Evolutionary conservation across 2,797 vertebrate species (phyloP).

Genomic region (Gymnothorax reevesii): DNA sequence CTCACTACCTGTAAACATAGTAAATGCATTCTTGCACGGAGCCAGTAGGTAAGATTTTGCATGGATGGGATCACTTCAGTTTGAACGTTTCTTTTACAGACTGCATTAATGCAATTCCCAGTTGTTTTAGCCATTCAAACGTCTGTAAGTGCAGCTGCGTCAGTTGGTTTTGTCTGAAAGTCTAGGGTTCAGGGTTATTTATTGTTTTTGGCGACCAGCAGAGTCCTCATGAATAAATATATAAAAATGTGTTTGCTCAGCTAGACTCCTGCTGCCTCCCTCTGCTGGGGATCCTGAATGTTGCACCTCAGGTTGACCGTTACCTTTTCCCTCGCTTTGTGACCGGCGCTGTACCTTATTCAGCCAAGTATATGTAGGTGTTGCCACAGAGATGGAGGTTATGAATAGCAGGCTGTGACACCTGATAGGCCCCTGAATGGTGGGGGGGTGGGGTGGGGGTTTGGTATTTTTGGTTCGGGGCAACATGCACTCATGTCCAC

Average conservation of each 20-base stretch:
- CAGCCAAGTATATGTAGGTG: slow-evolving; percentile 47
- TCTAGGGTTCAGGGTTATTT: background rate
- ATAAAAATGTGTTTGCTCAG: no score
- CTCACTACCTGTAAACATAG: background rate
- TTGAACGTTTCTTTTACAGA: background rate
- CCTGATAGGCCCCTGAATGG: slow-evolving; percentile 61
- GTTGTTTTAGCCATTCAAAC: background rate
- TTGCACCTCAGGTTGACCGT: background rate
- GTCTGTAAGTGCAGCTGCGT: background rate
- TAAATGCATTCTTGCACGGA: background rate
- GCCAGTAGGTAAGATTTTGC: background rate
- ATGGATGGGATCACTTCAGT: background rate
- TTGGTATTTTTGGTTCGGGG: slow-evolving; percentile 61
- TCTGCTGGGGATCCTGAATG: background rate
- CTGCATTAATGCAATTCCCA: background rate
- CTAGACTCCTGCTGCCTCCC: background rate
- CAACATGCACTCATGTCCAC: slow-evolving; percentile 32
- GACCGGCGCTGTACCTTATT: slow-evolving; percentile 36
- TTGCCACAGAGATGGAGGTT: slow-evolving; percentile 65
- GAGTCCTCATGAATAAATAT: background rate
- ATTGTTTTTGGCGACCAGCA: background rate
- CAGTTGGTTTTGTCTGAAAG: background rate
- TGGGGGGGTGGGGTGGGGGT: slow-evolving; percentile 35
- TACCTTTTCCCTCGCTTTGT: background rate
- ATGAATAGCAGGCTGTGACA: slow-evolving; percentile 75